Evolutionary conservation across 1,140 invertebrate species (phyloP).

Genomic region (Achatina immaculata): DNA sequence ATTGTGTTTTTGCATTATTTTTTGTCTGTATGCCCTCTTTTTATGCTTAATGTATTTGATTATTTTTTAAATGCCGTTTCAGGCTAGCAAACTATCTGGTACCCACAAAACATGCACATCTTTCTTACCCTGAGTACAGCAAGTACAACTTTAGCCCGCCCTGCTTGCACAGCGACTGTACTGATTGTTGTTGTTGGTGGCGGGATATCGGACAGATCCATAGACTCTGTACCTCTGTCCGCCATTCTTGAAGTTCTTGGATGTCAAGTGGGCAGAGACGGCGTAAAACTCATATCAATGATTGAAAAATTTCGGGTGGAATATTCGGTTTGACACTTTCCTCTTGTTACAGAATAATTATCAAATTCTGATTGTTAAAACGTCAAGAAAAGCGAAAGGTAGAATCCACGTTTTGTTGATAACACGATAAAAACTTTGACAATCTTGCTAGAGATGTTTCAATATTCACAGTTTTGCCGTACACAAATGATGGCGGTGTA

Average conservation of each 20-base stretch:
- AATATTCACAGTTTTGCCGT: not conserved
- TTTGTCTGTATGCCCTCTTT: no score
- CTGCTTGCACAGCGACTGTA: constrained; percentile 91
- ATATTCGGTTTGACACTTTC: not conserved
- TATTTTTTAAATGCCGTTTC: no score
- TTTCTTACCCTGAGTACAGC: constrained; percentile 87
- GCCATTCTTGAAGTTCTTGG: constrained; percentile 9
- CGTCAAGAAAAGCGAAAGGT: constrained; percentile 18
- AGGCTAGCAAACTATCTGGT: no score
- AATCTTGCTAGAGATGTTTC: not conserved
- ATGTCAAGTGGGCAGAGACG: constrained; percentile 1
- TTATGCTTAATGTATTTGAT: no score
- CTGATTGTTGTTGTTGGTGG: constrained; percentile 84
- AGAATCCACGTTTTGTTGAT: not conserved
- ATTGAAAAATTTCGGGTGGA: not conserved
- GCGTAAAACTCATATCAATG: not conserved
- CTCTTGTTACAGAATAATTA: constrained; percentile 11
- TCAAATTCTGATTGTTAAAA: not conserved
- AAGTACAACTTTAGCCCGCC: constrained; percentile 87
- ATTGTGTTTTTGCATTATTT: no score
- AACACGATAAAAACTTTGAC: not conserved
- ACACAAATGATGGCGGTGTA: not conserved
- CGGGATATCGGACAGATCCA: constrained; percentile 64
- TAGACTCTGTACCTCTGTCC: constrained; percentile 45
- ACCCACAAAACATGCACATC: not conserved